phyloP scores from a whole-genome alignment of 2,113 vertebrate genomes.

The Myiagra hebetior region DNA sequence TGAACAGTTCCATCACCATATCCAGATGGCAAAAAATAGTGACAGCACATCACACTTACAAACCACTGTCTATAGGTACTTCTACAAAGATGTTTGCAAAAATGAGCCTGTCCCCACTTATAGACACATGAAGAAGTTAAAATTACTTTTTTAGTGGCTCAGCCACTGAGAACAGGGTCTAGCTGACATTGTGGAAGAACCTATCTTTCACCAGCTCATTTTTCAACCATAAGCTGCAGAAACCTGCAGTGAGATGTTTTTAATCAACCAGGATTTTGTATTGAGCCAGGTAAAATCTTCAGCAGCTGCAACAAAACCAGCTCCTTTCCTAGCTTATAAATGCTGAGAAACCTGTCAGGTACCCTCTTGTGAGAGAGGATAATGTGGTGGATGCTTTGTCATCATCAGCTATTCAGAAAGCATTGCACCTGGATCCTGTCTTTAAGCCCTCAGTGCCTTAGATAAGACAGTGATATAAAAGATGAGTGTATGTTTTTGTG shows the following conservation, averaged over 20 bases:
- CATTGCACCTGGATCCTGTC: background rate
- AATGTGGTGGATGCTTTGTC: background rate
- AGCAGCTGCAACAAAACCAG: background rate
- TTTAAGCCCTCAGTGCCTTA: background rate
- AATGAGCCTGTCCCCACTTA: background rate
- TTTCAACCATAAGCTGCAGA: background rate
- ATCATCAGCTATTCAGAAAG: conserved; percentile 2
- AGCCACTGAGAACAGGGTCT: background rate
- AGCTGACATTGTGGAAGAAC: background rate
- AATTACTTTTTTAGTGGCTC: background rate
- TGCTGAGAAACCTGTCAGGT: background rate
- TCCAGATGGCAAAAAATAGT: background rate
- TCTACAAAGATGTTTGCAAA: background rate
- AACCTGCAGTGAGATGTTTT: background rate
- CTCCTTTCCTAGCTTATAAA: background rate
- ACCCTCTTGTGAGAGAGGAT: background rate
- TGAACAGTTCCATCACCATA: background rate
- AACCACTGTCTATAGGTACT: background rate
- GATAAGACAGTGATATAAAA: conserved; percentile 32
- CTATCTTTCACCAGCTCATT: background rate
- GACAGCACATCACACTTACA: background rate
- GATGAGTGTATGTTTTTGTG: conserved; percentile 19
- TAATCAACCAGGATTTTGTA: background rate
- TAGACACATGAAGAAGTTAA: background rate
- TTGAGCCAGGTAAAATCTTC: background rate